phyloP scores from a whole-genome alignment of 1,140 invertebrate genomes.

The Euglossa dilemma region DNA sequence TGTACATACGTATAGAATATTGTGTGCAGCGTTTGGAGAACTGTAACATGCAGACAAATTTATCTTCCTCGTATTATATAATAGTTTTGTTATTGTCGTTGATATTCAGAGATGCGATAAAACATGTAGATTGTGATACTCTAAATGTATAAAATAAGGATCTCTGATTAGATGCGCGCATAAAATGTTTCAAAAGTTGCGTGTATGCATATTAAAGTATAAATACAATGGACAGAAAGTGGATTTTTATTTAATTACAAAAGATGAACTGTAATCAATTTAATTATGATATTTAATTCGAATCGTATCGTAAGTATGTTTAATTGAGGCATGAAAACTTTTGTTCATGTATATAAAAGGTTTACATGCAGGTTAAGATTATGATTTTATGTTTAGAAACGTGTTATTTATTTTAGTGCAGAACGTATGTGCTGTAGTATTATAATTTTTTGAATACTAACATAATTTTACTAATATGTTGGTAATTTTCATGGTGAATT shows the following conservation, averaged over 20 bases:
- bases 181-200: neutral
- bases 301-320: neutral
- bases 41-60: conserved; percentile 21
- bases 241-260: neutral
- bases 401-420: neutral
- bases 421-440: neutral
- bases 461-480: neutral
- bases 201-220: neutral
- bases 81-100: conserved; percentile 47
- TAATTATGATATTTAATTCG: neutral
- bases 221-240: neutral
- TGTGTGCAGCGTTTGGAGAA: neutral
- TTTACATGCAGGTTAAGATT: neutral
- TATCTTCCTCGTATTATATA: conserved; percentile 31
- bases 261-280: neutral
- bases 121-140: neutral
- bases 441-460: neutral
- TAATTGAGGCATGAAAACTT: neutral
- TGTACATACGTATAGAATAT: conserved; percentile 45
- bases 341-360: conserved; percentile 7
- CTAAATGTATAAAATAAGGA: neutral
- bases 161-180: neutral
- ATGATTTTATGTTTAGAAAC: neutral
- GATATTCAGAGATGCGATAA: neutral
- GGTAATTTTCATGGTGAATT: neutral